Evolutionary conservation across 37 sponge, comb jelly and placozoan genomes (phyloP).

Genomic region (Agelas oroides): DNA sequence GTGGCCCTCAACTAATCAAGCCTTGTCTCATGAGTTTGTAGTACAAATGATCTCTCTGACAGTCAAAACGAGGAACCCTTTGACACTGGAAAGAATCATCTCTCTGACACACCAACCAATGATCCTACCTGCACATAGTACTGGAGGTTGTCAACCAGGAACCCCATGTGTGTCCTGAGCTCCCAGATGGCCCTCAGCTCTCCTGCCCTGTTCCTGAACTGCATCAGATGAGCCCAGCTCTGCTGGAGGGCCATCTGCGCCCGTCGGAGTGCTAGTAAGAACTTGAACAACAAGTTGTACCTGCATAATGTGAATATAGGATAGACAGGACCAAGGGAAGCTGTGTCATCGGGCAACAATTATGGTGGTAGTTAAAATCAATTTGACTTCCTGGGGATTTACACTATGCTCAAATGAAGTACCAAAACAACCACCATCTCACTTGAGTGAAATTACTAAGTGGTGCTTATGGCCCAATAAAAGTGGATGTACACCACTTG

Average conservation of each 20-base stretch:
- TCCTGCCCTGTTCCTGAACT: slow-evolving; percentile 7
- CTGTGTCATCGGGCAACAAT: neutral
- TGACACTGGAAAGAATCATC: no score
- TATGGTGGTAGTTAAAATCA: neutral
- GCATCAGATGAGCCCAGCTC: slow-evolving; percentile 85
- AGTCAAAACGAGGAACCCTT: no score
- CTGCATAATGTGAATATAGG: slow-evolving; percentile 43
- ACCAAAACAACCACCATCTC: no score
- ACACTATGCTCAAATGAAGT: no score
- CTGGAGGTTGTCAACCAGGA: slow-evolving; percentile 93
- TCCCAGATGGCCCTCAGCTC: slow-evolving; percentile 68
- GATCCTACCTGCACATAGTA: slow-evolving; percentile 92
- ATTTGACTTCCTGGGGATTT: no score
- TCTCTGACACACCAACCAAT: no score
- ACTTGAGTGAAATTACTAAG: no score
- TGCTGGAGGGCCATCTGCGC: slow-evolving; percentile 83
- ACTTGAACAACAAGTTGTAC: slow-evolving; percentile 87
- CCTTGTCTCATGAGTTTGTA: no score
- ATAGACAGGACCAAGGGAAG: neutral
- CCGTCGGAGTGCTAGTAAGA: slow-evolving; percentile 75
- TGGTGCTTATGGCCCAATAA: no score
- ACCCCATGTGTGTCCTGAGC: slow-evolving; percentile 90
- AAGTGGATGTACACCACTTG: no score
- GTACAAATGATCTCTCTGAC: no score
- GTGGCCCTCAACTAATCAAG: no score